Percentiles rank a stretch among this genome's conserved stretches.
phyloP scores from a whole-genome alignment of 2,797 vertebrate species.

The Argyrosomus regius region DNA sequence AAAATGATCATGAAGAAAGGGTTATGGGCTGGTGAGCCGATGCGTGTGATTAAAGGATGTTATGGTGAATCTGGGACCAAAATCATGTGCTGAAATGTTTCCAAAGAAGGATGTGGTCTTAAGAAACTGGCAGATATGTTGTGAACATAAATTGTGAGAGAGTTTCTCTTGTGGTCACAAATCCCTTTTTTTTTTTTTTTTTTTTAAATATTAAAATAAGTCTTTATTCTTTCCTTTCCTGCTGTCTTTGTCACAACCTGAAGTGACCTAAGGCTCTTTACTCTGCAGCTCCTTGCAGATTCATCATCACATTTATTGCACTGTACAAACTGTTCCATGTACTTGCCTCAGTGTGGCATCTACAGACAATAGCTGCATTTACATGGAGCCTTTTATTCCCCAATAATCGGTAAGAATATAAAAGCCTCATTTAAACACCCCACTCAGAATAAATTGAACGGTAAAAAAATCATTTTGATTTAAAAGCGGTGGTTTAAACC shows the following conservation, averaged over 20 bases:
- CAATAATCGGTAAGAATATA: slow-evolving; percentile 12
- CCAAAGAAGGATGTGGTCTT: slow-evolving; percentile 29
- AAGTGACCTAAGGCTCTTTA: slow-evolving; percentile 37
- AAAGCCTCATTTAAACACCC: slow-evolving; percentile 17
- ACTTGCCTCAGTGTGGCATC: slow-evolving; percentile 28
- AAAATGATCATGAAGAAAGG: slow-evolving; percentile 54
- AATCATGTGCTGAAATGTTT: slow-evolving; percentile 61
- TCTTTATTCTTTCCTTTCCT: slow-evolving; percentile 43
- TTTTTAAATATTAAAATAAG: no score
- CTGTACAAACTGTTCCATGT: slow-evolving; percentile 8
- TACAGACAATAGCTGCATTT: slow-evolving; percentile 62
- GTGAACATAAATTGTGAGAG: slow-evolving; percentile 35
- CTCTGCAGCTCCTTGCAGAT: slow-evolving; percentile 46
- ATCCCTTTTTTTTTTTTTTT: background rate
- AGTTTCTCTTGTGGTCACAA: slow-evolving; percentile 32
- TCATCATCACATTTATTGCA: slow-evolving; percentile 40
- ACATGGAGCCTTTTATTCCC: slow-evolving; percentile 49
- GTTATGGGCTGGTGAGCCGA: slow-evolving; percentile 34
- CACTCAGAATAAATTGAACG: slow-evolving; percentile 17
- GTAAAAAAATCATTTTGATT: background rate
- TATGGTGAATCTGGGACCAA: slow-evolving; percentile 62
- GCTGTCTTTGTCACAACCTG: slow-evolving; percentile 45
- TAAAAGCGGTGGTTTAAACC: background rate
- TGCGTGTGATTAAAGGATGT: slow-evolving; percentile 63
- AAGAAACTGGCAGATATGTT: slow-evolving; percentile 35